phyloP scores from a whole-genome alignment of 2,797 vertebrate species.

The Distichodus sexfasciatus region DNA sequence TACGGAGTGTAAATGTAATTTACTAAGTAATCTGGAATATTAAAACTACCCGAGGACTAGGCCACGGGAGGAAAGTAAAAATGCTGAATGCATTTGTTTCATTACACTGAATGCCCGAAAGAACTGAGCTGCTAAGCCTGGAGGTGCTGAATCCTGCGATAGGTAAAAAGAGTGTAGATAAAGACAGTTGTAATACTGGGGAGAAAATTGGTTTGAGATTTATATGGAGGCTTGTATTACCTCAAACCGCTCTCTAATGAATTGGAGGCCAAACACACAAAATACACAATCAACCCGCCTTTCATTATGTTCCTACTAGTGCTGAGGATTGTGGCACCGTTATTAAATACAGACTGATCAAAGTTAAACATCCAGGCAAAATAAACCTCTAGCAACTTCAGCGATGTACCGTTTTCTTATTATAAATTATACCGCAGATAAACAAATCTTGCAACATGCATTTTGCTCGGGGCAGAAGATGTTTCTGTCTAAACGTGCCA shows the following conservation, averaged over 20 bases:
- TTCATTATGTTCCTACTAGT: too few species aligned
- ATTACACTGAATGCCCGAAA: neutral
- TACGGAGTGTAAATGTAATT: constrained; percentile 42
- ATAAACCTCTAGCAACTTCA: too few species aligned
- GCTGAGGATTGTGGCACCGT: too few species aligned
- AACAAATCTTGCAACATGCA: too few species aligned
- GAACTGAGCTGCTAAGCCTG: neutral
- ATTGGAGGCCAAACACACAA: constrained; percentile 40
- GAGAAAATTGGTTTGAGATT: neutral
- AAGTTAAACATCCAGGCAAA: too few species aligned
- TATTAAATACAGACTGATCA: too few species aligned
- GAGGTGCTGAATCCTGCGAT: neutral
- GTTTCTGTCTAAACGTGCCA: too few species aligned
- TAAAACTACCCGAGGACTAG: constrained; percentile 34
- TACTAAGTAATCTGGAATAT: constrained; percentile 52
- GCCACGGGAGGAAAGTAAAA: constrained; percentile 8
- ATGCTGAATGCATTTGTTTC: neutral
- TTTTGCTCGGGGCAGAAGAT: too few species aligned
- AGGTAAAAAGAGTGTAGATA: neutral
- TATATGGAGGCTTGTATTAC: constrained; percentile 40
- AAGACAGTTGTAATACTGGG: neutral
- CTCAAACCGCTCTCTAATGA: constrained; percentile 12
- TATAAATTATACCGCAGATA: too few species aligned
- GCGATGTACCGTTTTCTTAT: too few species aligned
- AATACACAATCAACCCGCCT: constrained; percentile 56